A percentile compares a stretch with the other conserved stretches of the same genome.
Conservation (phyloP, 2,113 vertebrate genomes). For the Aptenodytes forsteri region DNA sequence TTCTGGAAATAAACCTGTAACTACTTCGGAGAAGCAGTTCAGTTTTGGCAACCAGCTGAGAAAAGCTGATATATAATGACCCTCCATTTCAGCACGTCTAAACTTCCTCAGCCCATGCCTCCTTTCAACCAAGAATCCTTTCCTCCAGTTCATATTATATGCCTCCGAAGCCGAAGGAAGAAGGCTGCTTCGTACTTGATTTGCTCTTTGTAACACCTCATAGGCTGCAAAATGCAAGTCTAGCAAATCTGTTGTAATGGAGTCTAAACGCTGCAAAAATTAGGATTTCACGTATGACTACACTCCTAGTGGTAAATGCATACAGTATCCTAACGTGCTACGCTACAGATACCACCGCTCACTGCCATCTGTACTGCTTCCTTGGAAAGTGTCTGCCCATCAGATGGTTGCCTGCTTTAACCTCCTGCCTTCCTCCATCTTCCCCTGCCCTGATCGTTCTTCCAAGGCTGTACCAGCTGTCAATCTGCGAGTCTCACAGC, state of each 20-base stretch:
- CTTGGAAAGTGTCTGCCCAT: background rate
- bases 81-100: background rate
- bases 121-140: background rate
- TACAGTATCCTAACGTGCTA: background rate
- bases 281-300: background rate
- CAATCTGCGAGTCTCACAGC: background rate
- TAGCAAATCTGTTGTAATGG: background rate
- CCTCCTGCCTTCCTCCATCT: background rate
- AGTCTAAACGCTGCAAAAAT: background rate
- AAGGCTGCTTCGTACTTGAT: background rate
- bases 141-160: background rate
- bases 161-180: background rate
- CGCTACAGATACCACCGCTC: fast-evolving
- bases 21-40: background rate
- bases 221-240: background rate
- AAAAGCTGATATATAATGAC: background rate
- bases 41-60: background rate
- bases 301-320: background rate
- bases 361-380: background rate
- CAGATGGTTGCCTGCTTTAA: background rate
- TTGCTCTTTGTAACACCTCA: background rate
- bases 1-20: background rate
- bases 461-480: background rate
- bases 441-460: background rate
- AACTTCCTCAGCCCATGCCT: background rate